phyloP scores from a whole-genome alignment of 2,113 vertebrate genomes.

The Crocuta crocuta region DNA sequence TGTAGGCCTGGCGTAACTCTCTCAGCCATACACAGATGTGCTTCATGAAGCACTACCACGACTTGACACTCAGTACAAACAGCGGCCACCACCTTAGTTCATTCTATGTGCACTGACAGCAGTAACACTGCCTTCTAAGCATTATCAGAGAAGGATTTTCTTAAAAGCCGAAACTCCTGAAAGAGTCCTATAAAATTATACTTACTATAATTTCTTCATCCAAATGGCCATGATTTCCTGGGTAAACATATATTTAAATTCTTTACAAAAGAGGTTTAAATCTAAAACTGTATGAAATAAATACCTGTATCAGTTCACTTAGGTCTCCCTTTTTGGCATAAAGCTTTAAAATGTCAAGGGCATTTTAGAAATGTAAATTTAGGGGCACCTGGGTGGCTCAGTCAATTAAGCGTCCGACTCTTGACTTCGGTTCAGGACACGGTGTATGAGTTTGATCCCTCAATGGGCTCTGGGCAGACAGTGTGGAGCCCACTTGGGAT shows the following conservation, averaged over 20 bases:
- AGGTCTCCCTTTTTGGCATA: neutral
- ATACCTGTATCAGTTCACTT: neutral
- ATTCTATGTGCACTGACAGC: neutral
- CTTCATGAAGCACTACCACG: neutral
- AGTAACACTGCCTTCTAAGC: neutral
- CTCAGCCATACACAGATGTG: neutral
- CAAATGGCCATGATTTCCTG: neutral
- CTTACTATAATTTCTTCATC: neutral
- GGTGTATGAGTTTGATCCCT: too few species aligned
- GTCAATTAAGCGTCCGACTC: too few species aligned
- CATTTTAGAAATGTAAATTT: constrained; percentile 19
- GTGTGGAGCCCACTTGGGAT: too few species aligned
- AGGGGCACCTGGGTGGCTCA: neutral
- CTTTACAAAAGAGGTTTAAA: constrained; percentile 43
- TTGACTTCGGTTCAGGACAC: too few species aligned
- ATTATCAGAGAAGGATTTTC: neutral
- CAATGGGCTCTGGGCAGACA: too few species aligned
- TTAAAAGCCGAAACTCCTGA: constrained; percentile 8
- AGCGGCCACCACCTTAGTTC: neutral
- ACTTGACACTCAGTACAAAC: neutral
- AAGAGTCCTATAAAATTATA: neutral
- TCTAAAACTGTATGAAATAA: neutral
- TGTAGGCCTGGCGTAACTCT: neutral
- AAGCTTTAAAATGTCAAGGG: constrained; percentile 14
- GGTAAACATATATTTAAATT: neutral